These are phyloP conservation scores for Hydropsyche betteni DNA, from an alignment of 2,888 invertebrate genomes.

Conservation along the genomic window DNA sequence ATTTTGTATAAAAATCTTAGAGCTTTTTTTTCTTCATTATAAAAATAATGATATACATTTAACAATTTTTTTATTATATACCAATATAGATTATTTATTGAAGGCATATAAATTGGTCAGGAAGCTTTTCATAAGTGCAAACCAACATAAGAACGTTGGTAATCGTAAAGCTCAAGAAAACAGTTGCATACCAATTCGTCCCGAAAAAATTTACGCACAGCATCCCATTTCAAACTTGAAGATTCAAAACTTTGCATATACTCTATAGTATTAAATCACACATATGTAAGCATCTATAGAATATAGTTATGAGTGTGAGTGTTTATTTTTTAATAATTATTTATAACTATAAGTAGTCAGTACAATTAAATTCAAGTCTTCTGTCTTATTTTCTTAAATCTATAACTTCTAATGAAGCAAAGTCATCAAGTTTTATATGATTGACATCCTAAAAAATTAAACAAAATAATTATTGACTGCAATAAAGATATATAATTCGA, in stretches of 20 bases:
- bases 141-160: conserved; percentile 22
- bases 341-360: conserved; percentile 49
- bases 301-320: conserved; percentile 38
- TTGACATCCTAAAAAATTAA: conserved; percentile 71
- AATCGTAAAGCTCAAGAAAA: conserved; percentile 30
- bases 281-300: conserved; percentile 4
- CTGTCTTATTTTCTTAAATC: conserved; percentile 75
- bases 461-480: conserved; percentile 31
- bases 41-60: conserved; percentile 19
- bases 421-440: conserved; percentile 74
- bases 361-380: conserved; percentile 43
- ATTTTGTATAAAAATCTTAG: no score
- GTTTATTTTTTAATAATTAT: conserved; percentile 36
- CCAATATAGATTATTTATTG: conserved; percentile 24
- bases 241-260: conserved; percentile 8
- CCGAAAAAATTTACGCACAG: neutral
- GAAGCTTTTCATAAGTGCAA: conserved; percentile 41
- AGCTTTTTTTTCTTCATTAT: neutral
- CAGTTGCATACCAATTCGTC: neutral
- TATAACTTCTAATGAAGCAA: conserved; percentile 73
- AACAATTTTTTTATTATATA: neutral
- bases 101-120: conserved; percentile 43
- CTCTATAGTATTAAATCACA: neutral
- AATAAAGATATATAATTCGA: neutral
- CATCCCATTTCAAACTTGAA: neutral